These are phyloP conservation scores for Tuberolachnus salignus DNA, from an alignment of 2,888 invertebrate species.

Conservation along the genomic window DNA sequence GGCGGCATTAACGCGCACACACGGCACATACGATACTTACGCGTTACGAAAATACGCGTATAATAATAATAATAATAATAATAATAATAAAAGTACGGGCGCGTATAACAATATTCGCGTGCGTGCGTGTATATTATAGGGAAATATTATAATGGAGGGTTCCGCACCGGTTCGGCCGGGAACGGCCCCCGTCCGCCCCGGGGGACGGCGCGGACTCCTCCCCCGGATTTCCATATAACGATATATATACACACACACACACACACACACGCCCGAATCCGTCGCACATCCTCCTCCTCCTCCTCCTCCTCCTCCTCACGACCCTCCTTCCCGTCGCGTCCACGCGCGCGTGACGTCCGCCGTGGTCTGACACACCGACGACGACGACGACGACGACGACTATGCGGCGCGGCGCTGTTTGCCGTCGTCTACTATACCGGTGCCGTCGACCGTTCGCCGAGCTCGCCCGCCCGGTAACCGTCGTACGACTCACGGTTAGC, in stretches of 20 bases:
- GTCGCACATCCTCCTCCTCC: too few species aligned
- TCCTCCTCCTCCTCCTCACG: too few species aligned
- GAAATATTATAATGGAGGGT: constrained; percentile 48
- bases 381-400: neutral
- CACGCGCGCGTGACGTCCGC: neutral
- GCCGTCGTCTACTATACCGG: neutral
- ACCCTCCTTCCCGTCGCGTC: too few species aligned
- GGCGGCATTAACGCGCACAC: neutral
- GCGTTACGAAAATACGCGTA: neutral
- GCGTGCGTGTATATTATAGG: constrained; percentile 33
- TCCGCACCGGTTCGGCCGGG: constrained; percentile 48
- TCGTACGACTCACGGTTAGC: too few species aligned
- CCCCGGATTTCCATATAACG: constrained; percentile 51
- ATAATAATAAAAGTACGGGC: too few species aligned
- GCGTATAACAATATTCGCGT: too few species aligned
- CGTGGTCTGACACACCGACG: neutral
- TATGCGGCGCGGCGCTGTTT: neutral
- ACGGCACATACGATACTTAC: neutral
- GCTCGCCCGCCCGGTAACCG: too few species aligned
- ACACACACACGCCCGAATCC: too few species aligned
- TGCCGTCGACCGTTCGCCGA: neutral
- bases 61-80: too few species aligned
- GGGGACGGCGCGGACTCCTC: constrained; percentile 55
- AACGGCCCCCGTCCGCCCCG: constrained; percentile 54
- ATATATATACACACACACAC: constrained; percentile 10